Evolutionary conservation across 2,888 invertebrate genomes (phyloP).

Genomic region (Caenorhabditis becei): DNA sequence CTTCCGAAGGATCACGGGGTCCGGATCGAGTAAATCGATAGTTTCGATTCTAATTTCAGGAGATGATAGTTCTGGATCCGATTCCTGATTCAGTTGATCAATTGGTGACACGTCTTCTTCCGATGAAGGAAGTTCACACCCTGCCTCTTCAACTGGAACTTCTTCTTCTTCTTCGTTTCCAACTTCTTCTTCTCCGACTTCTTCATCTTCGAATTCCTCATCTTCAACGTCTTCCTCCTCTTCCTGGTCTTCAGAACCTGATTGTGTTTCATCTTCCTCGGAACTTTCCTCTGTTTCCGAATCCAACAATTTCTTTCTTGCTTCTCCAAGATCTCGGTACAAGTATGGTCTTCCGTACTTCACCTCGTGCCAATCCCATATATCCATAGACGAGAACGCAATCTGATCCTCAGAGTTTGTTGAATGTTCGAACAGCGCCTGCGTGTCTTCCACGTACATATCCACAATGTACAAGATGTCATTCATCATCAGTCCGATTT

Average conservation of each 20-base stretch:
- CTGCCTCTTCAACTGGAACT: neutral
- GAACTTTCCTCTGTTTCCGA: neutral
- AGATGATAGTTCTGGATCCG: neutral
- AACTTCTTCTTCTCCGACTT: neutral
- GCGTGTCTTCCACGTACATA: constrained; percentile 34
- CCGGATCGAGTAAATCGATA: neutral
- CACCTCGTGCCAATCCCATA: constrained; percentile 12
- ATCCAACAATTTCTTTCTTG: neutral
- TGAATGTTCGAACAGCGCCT: neutral
- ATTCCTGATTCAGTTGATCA: neutral
- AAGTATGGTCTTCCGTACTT: neutral
- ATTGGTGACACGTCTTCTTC: neutral
- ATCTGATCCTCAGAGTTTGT: neutral
- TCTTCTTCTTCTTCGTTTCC: neutral
- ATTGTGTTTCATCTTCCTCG: neutral
- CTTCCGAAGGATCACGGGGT: neutral
- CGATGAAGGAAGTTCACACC: neutral
- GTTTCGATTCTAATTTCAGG: neutral
- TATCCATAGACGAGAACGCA: constrained; percentile 11
- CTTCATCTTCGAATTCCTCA: neutral
- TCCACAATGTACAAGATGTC: constrained; percentile 23
- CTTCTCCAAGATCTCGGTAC: neutral
- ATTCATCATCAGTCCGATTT: constrained; percentile 22
- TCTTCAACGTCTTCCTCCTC: neutral
- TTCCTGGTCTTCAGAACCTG: neutral